These are phyloP conservation scores for Callocephalon fimbriatum DNA, from an alignment of 2,113 vertebrate genomes.

Conservation along the genomic window DNA sequence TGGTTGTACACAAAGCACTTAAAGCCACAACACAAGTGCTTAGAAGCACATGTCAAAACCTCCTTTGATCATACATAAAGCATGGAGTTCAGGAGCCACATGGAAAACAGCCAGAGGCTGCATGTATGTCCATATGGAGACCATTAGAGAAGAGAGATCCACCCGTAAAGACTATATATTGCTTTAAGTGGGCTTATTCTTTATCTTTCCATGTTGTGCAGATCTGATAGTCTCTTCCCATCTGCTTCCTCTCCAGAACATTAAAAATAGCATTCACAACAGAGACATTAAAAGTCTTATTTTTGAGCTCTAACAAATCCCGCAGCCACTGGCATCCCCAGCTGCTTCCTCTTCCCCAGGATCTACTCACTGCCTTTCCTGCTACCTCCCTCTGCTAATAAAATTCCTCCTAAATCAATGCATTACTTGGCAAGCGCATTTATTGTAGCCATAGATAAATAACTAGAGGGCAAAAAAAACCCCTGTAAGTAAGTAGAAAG, in stretches of 20 bases:
- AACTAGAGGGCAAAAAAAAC: background rate
- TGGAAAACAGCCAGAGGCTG: background rate
- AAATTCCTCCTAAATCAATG: background rate
- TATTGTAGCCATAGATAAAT: background rate
- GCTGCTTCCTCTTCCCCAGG: constrained; percentile 23
- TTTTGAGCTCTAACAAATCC: constrained; percentile 23
- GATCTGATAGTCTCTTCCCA: background rate
- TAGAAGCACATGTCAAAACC: background rate
- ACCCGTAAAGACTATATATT: background rate
- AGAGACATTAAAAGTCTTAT: background rate
- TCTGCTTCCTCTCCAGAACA: constrained; percentile 25
- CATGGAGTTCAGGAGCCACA: background rate
- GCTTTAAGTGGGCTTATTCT: background rate
- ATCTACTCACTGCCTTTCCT: constrained; percentile 22
- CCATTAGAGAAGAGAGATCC: background rate
- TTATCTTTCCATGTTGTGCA: background rate
- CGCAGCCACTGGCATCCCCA: background rate
- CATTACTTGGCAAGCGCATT: background rate
- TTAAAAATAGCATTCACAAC: constrained; percentile 25
- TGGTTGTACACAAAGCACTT: background rate
- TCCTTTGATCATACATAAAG: background rate
- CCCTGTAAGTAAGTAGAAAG: background rate
- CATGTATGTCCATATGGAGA: rapidly evolving
- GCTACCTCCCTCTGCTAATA: background rate
- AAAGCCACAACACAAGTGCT: background rate